A percentile compares a stretch with the other conserved stretches of the same genome.
Conservation (phyloP, 2,888 invertebrate species). For the Disparrhopalites patrizii region DNA sequence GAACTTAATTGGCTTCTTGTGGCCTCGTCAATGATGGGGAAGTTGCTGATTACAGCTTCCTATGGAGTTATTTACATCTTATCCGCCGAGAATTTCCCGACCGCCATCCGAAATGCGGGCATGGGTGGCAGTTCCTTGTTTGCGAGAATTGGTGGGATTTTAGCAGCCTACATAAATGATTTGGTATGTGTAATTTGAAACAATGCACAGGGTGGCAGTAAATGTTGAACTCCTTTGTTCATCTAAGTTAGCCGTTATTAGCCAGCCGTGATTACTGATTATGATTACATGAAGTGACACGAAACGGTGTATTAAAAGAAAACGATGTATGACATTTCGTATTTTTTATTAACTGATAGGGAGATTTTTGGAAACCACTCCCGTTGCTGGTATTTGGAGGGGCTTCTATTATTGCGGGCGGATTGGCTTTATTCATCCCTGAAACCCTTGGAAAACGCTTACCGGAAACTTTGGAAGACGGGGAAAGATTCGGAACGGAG, state of each 20-base stretch:
- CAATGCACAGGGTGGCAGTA: too few relatives aligned
- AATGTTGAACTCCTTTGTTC: too few relatives aligned
- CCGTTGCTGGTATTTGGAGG: slow-evolving; percentile 69
- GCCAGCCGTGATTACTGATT: too few relatives aligned
- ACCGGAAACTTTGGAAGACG: slow-evolving; percentile 64
- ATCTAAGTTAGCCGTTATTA: too few relatives aligned
- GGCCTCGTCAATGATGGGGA: slow-evolving; percentile 65
- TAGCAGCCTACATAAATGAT: slow-evolving; percentile 61
- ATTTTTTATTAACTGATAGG: slow-evolving; percentile 55
- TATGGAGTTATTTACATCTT: slow-evolving; percentile 71
- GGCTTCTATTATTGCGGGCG: slow-evolving; percentile 66
- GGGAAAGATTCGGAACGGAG: slow-evolving; percentile 60
- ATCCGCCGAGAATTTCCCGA: slow-evolving; percentile 71
- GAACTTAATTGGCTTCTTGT: slow-evolving; percentile 59
- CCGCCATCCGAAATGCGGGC: slow-evolving; percentile 64
- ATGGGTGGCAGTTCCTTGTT: slow-evolving; percentile 63
- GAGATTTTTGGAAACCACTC: slow-evolving; percentile 62
- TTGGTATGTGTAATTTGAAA: slow-evolving; percentile 57
- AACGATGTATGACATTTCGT: too few relatives aligned
- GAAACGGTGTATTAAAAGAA: too few relatives aligned
- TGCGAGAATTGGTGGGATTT: slow-evolving; percentile 61
- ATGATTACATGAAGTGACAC: too few relatives aligned
- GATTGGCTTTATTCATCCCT: slow-evolving; percentile 68
- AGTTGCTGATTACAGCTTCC: slow-evolving; percentile 67
- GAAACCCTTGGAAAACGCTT: slow-evolving; percentile 67